Percentiles rank a stretch among this genome's conserved stretches.
Conservation (phyloP, 2,797 vertebrate species). For the Hypotaenidia philippensis region DNA sequence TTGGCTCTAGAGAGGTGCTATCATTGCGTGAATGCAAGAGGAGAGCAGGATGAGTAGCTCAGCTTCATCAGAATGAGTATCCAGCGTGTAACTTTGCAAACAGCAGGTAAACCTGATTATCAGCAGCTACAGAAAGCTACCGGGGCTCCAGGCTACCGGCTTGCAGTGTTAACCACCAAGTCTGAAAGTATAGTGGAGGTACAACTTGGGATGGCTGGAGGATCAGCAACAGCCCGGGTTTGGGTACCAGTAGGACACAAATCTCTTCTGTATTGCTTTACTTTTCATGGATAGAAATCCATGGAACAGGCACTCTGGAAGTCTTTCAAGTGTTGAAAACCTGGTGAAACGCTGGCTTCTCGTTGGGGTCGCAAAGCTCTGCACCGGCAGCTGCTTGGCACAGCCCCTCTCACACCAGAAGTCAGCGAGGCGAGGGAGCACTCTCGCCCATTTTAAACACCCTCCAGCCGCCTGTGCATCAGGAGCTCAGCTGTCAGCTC, state of each 20-base stretch:
- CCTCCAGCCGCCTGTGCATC: neutral
- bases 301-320: neutral
- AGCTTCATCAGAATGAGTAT: neutral
- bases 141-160: neutral
- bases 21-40: neutral
- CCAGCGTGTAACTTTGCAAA: neutral
- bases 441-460: neutral
- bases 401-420: neutral
- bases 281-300: neutral
- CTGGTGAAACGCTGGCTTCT: neutral
- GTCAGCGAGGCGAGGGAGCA: neutral
- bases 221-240: neutral
- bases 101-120: neutral
- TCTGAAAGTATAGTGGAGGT: neutral
- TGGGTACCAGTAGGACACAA: neutral
- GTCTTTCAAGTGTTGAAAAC: neutral
- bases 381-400: neutral
- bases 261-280: neutral
- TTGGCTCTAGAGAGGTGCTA: neutral
- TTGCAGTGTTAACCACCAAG: neutral
- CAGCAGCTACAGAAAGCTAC: neutral
- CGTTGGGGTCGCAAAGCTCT: rapidly evolving
- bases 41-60: neutral
- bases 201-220: neutral
- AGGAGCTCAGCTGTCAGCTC: neutral